Percentiles rank a stretch among this genome's conserved stretches.
Conservation (phyloP, 2,113 vertebrate species). For the Phylloscopus trochilus region DNA sequence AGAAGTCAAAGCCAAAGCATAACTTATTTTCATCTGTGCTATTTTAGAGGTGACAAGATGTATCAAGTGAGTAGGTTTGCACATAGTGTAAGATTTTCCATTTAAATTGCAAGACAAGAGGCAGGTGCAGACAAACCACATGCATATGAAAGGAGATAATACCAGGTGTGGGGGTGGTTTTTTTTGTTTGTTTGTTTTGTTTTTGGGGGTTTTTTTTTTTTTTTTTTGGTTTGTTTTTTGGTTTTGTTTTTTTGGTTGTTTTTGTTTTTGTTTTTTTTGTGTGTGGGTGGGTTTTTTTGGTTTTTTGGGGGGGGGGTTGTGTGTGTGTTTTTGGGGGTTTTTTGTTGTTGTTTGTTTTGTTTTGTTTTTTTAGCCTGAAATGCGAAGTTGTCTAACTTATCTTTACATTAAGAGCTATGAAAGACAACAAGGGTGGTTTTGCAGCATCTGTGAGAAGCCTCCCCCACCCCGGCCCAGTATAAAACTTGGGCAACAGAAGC, state of each 20-base stretch:
- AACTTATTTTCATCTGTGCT: slow-evolving; percentile 55
- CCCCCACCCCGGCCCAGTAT: background rate
- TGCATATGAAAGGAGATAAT: slow-evolving; percentile 27
- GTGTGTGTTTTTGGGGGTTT: no score
- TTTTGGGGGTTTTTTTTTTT: no score
- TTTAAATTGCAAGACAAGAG: slow-evolving; percentile 36
- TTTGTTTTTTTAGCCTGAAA: background rate
- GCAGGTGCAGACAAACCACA: slow-evolving; percentile 36
- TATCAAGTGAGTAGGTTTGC: background rate
- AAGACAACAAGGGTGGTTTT: background rate
- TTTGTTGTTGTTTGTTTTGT: no score
- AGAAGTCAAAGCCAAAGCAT: slow-evolving; percentile 25
- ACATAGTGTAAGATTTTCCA: slow-evolving; percentile 52
- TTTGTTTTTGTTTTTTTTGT: no score
- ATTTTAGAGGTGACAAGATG: slow-evolving; percentile 54
- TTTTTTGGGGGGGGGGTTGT: no score
- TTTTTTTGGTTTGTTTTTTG: no score
- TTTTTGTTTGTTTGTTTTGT: no score
- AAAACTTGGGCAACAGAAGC: background rate
- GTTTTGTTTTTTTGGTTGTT: no score
- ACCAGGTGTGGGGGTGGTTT: no score
- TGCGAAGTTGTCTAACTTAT: background rate
- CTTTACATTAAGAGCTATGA: background rate
- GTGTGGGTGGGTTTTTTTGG: no score
- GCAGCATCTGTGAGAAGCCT: background rate